Evolutionary conservation across 1,140 invertebrate genomes (phyloP), one percentile per base, ranked within the genome.

Genomic region (Drosophila quadrilineata): DNA sequence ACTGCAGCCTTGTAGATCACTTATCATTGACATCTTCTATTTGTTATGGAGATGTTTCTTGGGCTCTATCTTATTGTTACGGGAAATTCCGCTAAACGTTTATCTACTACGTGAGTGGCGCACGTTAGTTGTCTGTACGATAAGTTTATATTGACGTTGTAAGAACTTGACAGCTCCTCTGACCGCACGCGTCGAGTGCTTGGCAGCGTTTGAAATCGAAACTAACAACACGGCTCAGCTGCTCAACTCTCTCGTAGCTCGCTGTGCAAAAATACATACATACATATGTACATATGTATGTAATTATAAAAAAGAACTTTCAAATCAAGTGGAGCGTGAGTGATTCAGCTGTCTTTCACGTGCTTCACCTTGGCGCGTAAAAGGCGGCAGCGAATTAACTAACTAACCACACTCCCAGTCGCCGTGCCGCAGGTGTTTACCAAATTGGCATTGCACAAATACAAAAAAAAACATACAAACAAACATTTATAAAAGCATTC

Each of bases 291-390:
- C n/a, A n/a, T n/a, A n/a, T n/a, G n/a, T n/a, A n/a, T n/a, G n/a
- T n/a, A 17, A 35, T 31, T 12, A 19, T 28, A 74, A 73, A 75
- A 74, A 29, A 38, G 58, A 53, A 72, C 69, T 72, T 73, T 77
- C 60, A 69, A 59, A 84, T 29, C 60, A 64, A 84, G 35, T 85
- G 60, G 70, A 85, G 73, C 79, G 41, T 84, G 77, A 84, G 41
- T 84, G 77, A 84, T 17, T 85, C 79, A 85, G 65, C 77, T 16
- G 29, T 65, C 69, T 63, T 82, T 72, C 77, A 77, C 69, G 77
- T 82, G 77, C 67, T 59, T 84, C 54, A 84, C 77, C 77, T 84
- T 84, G 77, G 77, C 5, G 58, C 26, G 77, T 71, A 75, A 82
- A 82, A 82, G 77, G 73, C 73, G 76, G 71, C 75, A 77, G 58